phyloP scores from a whole-genome alignment of 2,797 vertebrate species.

The Chaunax sp. region DNA sequence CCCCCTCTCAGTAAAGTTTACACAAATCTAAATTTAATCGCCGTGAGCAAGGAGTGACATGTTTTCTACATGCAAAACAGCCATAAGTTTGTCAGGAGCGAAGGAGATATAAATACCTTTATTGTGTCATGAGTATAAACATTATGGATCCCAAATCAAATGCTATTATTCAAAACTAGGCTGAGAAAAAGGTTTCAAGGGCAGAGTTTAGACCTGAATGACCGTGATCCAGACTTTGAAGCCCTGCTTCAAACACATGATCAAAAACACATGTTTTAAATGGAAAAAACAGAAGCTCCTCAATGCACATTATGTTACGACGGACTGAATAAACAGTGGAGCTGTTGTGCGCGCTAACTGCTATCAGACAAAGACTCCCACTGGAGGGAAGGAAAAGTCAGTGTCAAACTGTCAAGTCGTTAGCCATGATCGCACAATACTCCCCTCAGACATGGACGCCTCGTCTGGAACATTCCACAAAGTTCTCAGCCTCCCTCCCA shows the following conservation, averaged over 20 bases:
- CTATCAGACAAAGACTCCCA: slow-evolving; percentile 57
- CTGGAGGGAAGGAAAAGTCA: slow-evolving; percentile 36
- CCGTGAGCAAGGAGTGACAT: background rate
- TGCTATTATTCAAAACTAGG: background rate
- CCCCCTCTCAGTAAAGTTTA: slow-evolving; percentile 6
- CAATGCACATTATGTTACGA: slow-evolving; percentile 25
- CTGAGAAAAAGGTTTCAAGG: background rate
- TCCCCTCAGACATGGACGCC: slow-evolving; percentile 61
- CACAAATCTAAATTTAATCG: slow-evolving; percentile 20
- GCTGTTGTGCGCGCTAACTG: slow-evolving; percentile 39
- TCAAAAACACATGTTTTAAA: slow-evolving; percentile 46
- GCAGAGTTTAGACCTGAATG: slow-evolving; percentile 1
- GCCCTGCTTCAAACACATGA: slow-evolving; percentile 2
- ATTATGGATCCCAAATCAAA: background rate
- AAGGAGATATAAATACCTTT: background rate
- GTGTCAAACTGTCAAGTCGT: slow-evolving; percentile 62
- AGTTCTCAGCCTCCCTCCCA: slow-evolving; percentile 59
- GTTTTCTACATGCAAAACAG: slow-evolving; percentile 11
- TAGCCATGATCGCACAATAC: slow-evolving; percentile 58
- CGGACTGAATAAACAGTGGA: slow-evolving; percentile 44
- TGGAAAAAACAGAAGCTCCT: slow-evolving; percentile 21
- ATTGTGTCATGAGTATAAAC: background rate
- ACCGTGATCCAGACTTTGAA: slow-evolving; percentile 6
- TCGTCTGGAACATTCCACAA: slow-evolving; percentile 77
- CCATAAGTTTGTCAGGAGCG: background rate